Base-by-base conservation (phyloP, 2,797 vertebrate species). In the Selene dorsalis region DNA sequence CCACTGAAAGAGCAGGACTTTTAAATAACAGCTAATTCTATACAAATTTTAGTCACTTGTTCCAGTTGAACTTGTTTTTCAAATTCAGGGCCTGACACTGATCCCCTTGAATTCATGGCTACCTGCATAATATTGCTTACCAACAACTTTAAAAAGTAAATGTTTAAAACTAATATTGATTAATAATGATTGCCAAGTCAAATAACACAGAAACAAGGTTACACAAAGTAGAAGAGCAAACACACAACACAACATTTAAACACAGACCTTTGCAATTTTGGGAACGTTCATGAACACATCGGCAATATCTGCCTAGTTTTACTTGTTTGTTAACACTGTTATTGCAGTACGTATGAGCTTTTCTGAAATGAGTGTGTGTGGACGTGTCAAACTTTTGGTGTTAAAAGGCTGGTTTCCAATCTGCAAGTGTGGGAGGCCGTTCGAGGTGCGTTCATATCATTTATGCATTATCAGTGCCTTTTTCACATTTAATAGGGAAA, bases 131-230 rank as follows among this genome's bases (percentile, higher is more conserved):
- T 26, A 26, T 43, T 58, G 6, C 26, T 43, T 48, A 13, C 45
- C 28, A 24, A 18, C 41, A 58, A 14, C 35, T 57, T 82, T 6
- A 60, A 4, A 3, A 6, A 0, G n/a, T 38, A 10, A 2, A 53
- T 1, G 1, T 48, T 28, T 38, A 2, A 50, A 82, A 60, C 47
- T 43, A 13, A 4, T n/a, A 38, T 24, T 45, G 64, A 65, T 53
- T 11, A 20, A 32, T 24, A 41, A 59, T 35, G 28, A 43, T 4
- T 58, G 55, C 60, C 70, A 78, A 70, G 30, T 4, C 60, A 84
- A 83, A 84, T 60, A 82, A 64, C 41, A 78, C 41, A 78, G 52
- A 48, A 12, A 24, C 63, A 69, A 61, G 48, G 82, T 77, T 68
- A 47, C 56, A 73, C 14, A 75, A 73, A 50, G 35, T 68, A 43